Evolutionary conservation across 2,113 vertebrate species (phyloP).

Genomic region (Tichodroma muraria): DNA sequence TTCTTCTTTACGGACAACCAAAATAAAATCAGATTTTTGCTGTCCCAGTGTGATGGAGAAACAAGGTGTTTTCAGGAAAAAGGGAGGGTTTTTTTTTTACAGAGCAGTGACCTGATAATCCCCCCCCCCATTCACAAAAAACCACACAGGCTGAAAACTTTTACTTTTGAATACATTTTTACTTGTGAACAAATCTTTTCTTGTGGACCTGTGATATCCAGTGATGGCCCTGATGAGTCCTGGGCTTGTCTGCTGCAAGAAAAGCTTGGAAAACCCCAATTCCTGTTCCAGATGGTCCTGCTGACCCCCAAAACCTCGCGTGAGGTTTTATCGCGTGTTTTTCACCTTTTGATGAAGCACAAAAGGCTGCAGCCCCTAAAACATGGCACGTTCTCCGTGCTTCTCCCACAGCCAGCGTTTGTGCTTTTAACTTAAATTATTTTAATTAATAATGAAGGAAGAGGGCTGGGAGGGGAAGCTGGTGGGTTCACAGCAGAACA

Average conservation of each 20-base stretch:
- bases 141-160: background rate
- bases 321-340: too few relatives aligned
- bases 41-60: background rate
- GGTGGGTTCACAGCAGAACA: background rate
- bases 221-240: fast-evolving
- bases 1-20: background rate
- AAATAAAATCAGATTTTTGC: background rate
- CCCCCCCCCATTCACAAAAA: fast-evolving
- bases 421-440: background rate
- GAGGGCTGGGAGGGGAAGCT: too few relatives aligned
- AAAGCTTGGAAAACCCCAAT: background rate
- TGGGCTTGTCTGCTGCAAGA: background rate
- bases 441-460: background rate
- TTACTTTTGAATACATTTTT: too few relatives aligned
- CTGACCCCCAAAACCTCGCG: background rate
- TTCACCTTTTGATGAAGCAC: background rate
- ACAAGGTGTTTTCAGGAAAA: background rate
- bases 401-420: fast-evolving
- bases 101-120: background rate
- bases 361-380: background rate
- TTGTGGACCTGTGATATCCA: background rate
- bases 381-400: fast-evolving
- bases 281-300: fast-evolving
- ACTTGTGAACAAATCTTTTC: fast-evolving
- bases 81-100: background rate